Conservation (phyloP, 2,113 vertebrate species). For the Bothrops jararaca region DNA sequence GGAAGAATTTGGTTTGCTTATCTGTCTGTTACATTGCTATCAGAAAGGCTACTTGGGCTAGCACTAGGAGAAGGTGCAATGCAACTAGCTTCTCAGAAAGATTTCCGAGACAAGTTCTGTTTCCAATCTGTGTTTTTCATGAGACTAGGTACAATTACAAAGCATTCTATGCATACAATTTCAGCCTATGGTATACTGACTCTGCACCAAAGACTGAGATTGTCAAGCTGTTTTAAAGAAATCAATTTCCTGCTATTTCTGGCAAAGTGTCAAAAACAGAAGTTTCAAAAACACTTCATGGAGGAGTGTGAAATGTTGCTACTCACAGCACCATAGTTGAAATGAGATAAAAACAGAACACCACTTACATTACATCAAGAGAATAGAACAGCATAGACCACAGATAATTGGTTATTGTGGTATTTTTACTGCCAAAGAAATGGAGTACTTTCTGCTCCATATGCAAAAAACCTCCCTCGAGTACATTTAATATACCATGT, state of each 20-base stretch:
- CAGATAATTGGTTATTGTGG: not conserved
- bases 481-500: not conserved
- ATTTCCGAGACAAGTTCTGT: not conserved
- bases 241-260: not conserved
- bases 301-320: not conserved
- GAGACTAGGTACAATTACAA: not conserved
- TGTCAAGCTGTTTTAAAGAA: not conserved
- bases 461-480: not conserved
- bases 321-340: not conserved
- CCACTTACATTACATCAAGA: not conserved
- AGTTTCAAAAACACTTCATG: not conserved
- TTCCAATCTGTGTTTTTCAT: not conserved
- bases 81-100: not conserved
- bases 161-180: accelerated
- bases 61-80: not conserved
- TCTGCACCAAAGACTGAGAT: not conserved
- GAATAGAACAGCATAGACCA: not conserved
- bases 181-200: not conserved
- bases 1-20: not conserved
- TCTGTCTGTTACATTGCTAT: not conserved
- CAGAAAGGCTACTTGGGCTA: not conserved
- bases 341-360: not conserved
- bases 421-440: not conserved
- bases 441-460: not conserved
- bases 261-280: not conserved